Base-by-base conservation (phyloP, 1,140 invertebrate species). In the Sogatella furcifera region DNA sequence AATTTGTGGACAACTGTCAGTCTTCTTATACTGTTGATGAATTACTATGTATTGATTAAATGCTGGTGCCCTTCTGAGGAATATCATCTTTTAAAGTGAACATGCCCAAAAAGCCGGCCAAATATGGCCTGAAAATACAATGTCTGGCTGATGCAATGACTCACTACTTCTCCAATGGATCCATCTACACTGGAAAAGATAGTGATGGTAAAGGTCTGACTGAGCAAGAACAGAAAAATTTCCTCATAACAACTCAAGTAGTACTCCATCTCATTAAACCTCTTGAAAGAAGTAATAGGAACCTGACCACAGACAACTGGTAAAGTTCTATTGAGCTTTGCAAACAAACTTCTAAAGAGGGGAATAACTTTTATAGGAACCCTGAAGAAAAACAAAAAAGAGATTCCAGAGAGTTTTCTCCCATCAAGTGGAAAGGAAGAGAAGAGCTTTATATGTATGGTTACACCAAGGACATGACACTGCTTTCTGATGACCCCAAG, bases 41-140 rank as follows among this genome's bases (percentile, higher is more conserved):
- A 24, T 49, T 31, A 43, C 17, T 49, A 9, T 59, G 57, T 55
- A 67, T 76, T 41, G 74, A 76, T 65, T 73, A 77, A 69, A 74
- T 72, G 65, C 61, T 76, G 17, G 55, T 71, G 19, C 55, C 62
- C 38, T 76, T 73, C 61, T 53, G 68, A 49, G 74, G 73, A 24
- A 62, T 67, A 22, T 75, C 71, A 56, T 15, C 19, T 14, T 77
- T 77, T 59, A 65, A 69, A 53, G 67, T 72, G 59, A 76, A 74
- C 64, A 74, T 78, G 22, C 71, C 72, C 6, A 68, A 67, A 34
- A 77, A 78, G 69, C 75, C 76, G 4, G 68, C 66, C 52, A 76
- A 75, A 60, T 76, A 73, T 63, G 74, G 69, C 9, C 57, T 65
- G 15, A 64, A 66, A 64, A 49, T 66, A 13, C 70, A 66, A 64